Evolutionary conservation across 2,888 invertebrate genomes (phyloP), one percentile per base, ranked within the genome.

Genomic region (Onchidella celtica): DNA sequence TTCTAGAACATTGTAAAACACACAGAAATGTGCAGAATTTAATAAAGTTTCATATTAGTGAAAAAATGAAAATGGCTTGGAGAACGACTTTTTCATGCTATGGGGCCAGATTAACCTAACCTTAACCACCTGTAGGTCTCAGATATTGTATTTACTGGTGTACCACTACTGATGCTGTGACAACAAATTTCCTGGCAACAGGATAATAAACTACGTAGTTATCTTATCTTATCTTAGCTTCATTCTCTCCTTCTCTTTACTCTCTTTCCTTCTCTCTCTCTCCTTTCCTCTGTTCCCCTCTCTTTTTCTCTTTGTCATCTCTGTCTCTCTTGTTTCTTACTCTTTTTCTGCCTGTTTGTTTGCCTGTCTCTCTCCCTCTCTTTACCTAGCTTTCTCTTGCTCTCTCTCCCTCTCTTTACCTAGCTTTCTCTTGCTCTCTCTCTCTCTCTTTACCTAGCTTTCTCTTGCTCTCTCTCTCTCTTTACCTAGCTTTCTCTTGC

Each of bases 361-460:
- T 17, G 9, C 17, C 47, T 47, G 9, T 47, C 47, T 47, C 47
- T 47, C 47, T 47, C 47, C 17, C 47, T 47, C 47, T 47, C 9
- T 47, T 47, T 6, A 47, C 47, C 47, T 47, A 6, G 47, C 27
- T 27, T 61, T n/a, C 27, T 27, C 27, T 27, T 21, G 4, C 61
- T 61, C 61, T 61, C 61, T 61, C 61, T 61, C 61, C n/a, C 61
- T 61, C 61, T 61, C 61, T 61, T n/a, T 61, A 9, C n/a, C 61
- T 61, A 9, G 6, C 61, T 61, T n/a, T 61, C 61, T 61, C 61
- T 61, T 27, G 6, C 61, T 61, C 61, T 61, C 61, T 61, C 61
- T 61, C 61, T 61, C 61, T 61, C 61, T 61, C 11, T 61, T 47
- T 6, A 47, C 17, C 47, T 47, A 6, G 6, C 47, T 47, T 47